Conservation (phyloP, 64 coral and sea anemone species). For the Astreopora myriophthalma region DNA sequence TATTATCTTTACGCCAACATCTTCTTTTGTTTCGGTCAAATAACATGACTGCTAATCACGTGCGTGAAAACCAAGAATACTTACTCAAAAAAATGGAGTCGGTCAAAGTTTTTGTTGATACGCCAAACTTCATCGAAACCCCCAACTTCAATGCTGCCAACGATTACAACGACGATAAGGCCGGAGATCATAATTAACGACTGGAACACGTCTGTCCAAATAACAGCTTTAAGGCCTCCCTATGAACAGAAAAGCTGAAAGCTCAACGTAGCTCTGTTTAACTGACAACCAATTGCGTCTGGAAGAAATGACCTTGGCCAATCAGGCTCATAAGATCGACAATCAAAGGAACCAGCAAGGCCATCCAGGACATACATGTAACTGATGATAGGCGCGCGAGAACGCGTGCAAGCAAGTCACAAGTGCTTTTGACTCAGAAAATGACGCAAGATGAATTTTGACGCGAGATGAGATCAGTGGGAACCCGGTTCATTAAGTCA, state of each 20-base stretch:
- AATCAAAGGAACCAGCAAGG: background rate
- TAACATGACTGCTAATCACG: too few species aligned
- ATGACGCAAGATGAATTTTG: too few species aligned
- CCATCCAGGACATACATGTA: too few species aligned
- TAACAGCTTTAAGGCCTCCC: slow-evolving; percentile 83
- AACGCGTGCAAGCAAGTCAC: too few species aligned
- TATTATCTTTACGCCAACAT: too few species aligned
- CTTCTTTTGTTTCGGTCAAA: too few species aligned
- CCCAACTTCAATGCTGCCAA: slow-evolving; percentile 74
- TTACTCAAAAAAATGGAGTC: slow-evolving; percentile 78
- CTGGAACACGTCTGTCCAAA: slow-evolving; percentile 87
- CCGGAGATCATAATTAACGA: slow-evolving; percentile 69
- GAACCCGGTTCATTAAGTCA: too few species aligned
- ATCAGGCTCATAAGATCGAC: too few species aligned
- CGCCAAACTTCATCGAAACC: slow-evolving; percentile 66
- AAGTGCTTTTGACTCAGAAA: too few species aligned
- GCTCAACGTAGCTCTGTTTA: background rate
- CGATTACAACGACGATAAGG: slow-evolving; percentile 59
- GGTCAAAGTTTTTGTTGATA: slow-evolving; percentile 72
- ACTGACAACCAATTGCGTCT: background rate
- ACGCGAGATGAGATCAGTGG: too few species aligned
- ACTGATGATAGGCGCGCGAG: too few species aligned
- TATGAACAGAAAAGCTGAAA: background rate
- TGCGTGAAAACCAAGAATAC: too few species aligned
- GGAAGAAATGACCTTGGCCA: background rate